Evolutionary conservation across 2,888 invertebrate species (phyloP).

Genomic region (Harmothoe impar): DNA sequence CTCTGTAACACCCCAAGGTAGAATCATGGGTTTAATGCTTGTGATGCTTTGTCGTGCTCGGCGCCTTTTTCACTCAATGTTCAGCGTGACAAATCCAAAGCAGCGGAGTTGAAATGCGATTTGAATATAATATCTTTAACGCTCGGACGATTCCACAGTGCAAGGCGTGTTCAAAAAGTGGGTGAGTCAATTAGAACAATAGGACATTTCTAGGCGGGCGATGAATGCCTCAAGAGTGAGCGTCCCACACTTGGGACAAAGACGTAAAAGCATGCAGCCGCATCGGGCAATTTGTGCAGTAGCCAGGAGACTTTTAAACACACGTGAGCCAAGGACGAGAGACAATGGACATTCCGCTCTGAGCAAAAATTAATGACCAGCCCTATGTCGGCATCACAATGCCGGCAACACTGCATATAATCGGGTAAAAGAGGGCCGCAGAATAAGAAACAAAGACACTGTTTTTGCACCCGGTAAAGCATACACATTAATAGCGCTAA

Average conservation of each 20-base stretch:
- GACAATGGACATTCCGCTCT: background rate
- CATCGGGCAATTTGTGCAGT: slow-evolving; percentile 25
- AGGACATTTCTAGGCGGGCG: background rate
- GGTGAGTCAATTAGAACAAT: slow-evolving; percentile 50
- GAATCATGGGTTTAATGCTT: background rate
- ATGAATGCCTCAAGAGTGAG: background rate
- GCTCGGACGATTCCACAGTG: slow-evolving; percentile 17
- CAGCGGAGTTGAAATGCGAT: slow-evolving; percentile 51
- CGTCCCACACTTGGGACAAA: background rate
- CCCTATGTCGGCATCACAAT: background rate
- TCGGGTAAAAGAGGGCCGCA: slow-evolving; percentile 19
- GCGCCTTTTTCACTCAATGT: background rate
- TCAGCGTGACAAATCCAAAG: slow-evolving; percentile 45
- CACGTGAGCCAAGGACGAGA: slow-evolving; percentile 3
- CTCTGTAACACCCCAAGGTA: background rate
- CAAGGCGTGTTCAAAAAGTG: background rate
- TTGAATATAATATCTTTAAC: slow-evolving; percentile 56
- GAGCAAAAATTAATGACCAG: slow-evolving; percentile 53
- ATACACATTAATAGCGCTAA: slow-evolving; percentile 53
- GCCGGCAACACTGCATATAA: slow-evolving; percentile 27
- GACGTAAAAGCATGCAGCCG: slow-evolving; percentile 32
- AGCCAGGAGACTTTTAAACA: background rate
- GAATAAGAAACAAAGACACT: slow-evolving; percentile 42
- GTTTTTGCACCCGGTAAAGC: slow-evolving; percentile 1
- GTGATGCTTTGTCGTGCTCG: slow-evolving; percentile 20